phyloP scores from a whole-genome alignment of 2,888 invertebrate genomes.

The Petrolisthes cinctipes region DNA sequence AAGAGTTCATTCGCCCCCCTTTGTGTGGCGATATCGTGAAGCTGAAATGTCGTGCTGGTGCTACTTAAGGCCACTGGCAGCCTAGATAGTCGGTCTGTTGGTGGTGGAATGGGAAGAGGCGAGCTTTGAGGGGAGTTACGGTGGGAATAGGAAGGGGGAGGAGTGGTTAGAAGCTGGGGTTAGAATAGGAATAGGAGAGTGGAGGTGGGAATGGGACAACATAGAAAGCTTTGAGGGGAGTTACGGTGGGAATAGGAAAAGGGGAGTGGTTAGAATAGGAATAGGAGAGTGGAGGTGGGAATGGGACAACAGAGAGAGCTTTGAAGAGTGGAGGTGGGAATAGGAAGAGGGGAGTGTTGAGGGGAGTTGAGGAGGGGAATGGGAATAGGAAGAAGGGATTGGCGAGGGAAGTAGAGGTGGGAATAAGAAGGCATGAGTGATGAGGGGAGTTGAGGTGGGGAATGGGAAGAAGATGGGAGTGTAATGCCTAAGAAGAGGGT shows the following conservation, averaged over 20 bases:
- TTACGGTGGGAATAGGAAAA: neutral
- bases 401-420: neutral
- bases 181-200: neutral
- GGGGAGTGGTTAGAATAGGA: neutral
- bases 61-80: slow-evolving; percentile 16
- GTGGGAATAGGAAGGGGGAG: neutral
- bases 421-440: too few relatives aligned
- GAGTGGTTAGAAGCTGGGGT: neutral
- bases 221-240: too few relatives aligned
- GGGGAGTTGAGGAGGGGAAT: neutral
- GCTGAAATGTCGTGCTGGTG: slow-evolving; percentile 23
- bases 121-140: too few relatives aligned
- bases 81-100: neutral
- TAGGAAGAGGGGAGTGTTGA: neutral
- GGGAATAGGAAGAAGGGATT: neutral
- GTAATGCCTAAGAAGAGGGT: neutral
- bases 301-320: neutral
- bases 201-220: neutral
- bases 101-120: too few relatives aligned
- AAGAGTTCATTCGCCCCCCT: slow-evolving; percentile 36
- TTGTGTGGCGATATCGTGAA: slow-evolving; percentile 31
- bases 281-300: neutral
- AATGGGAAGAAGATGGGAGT: neutral
- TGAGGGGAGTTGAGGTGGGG: too few relatives aligned
- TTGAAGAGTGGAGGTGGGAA: too few relatives aligned